Conservation (phyloP, 2,888 invertebrate species). For the Atrina japonica region DNA sequence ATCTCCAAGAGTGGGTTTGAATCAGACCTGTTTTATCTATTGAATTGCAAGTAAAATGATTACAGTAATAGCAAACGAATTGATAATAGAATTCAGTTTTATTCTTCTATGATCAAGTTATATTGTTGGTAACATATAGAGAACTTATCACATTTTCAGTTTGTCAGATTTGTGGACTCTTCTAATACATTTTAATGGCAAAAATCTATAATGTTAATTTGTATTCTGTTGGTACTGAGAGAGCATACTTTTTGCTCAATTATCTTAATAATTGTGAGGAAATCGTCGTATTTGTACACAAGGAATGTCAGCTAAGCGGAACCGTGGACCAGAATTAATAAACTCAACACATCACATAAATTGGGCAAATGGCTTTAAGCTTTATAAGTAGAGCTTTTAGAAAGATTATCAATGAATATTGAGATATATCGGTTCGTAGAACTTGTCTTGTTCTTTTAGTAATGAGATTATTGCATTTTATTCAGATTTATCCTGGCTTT, state of each 20-base stretch:
- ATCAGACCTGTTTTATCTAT: slow-evolving; percentile 19
- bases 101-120: slow-evolving; percentile 33
- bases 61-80: slow-evolving; percentile 41
- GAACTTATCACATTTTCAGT: slow-evolving; percentile 45
- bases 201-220: slow-evolving; percentile 44
- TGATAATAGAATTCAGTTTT: slow-evolving; percentile 43
- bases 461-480: slow-evolving; percentile 37
- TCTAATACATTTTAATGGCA: slow-evolving; percentile 44
- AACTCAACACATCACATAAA: slow-evolving; percentile 36
- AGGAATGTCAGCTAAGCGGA: slow-evolving; percentile 37
- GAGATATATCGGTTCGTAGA: slow-evolving; percentile 35
- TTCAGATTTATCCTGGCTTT: slow-evolving; percentile 33
- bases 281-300: slow-evolving; percentile 49
- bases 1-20: slow-evolving; percentile 1
- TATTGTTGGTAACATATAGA: slow-evolving; percentile 29
- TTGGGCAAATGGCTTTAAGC: slow-evolving; percentile 39
- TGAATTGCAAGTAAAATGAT: slow-evolving; percentile 36
- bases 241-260: slow-evolving; percentile 45
- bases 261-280: slow-evolving; percentile 45
- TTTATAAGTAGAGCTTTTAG: slow-evolving; percentile 38
- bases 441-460: neutral
- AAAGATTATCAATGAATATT: slow-evolving; percentile 37
- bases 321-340: slow-evolving; percentile 49
- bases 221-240: slow-evolving; percentile 39
- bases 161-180: slow-evolving; percentile 37